Evolutionary conservation across 2,888 invertebrate genomes (phyloP).

Genomic region (Ochlodes sylvanus): DNA sequence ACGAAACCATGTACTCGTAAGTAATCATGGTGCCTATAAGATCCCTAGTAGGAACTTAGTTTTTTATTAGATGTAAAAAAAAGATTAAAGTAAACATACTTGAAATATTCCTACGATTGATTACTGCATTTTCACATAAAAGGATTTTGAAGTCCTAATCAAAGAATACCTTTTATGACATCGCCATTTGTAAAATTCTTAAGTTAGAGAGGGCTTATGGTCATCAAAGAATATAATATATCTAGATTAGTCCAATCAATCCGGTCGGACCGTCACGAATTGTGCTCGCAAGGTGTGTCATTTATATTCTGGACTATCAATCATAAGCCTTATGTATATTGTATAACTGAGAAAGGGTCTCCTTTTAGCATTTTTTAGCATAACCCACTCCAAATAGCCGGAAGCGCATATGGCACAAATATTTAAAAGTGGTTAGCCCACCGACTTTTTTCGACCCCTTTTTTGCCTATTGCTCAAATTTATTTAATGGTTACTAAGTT

Average conservation of each 20-base stretch:
- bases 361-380: conserved; percentile 71
- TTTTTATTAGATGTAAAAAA: no score
- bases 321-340: conserved; percentile 54
- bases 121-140: conserved; percentile 2
- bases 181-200: conserved; percentile 20
- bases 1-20: no score
- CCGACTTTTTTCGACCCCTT: conserved; percentile 63
- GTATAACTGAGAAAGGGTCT: conserved; percentile 52
- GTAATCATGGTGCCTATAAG: no score
- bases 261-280: conserved; percentile 53
- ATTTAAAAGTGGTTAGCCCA: conserved; percentile 78
- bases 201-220: conserved; percentile 20
- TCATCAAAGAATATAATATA: conserved; percentile 52
- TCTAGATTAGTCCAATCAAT: conserved; percentile 52
- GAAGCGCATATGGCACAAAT: conserved; percentile 83
- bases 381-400: conserved; percentile 83
- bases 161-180: conserved; percentile 9
- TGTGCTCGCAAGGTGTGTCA: conserved; percentile 45
- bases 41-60: no score
- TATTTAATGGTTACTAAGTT: conserved; percentile 83
- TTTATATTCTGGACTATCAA: conserved; percentile 53
- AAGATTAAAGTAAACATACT: no score
- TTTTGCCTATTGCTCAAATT: conserved; percentile 67
- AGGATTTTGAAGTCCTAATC: conserved; percentile 7
- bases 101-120: no score